Evolutionary conservation across 2,797 vertebrate species (phyloP), one percentile per base, ranked within the genome.

Genomic region (Tokudaia tokunoshimensis): DNA sequence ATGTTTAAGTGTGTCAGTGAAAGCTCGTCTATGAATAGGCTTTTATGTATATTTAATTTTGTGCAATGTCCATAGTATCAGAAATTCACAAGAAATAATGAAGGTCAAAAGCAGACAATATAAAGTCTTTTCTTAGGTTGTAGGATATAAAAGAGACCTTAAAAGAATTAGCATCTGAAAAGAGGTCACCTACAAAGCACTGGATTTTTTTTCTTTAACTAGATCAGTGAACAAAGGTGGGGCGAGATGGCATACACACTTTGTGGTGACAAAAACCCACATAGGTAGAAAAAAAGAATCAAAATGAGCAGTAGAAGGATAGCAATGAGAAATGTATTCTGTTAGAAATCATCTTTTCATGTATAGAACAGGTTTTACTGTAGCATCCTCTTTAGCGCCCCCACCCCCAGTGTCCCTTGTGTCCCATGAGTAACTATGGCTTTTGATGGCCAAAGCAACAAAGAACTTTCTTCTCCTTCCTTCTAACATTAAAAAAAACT

Each of bases 401-500:
- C 44, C 81, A 29, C 26, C 6, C 13, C 24, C n/a, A 37, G 26
- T 29, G 44, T 94, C 61, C 67, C 82, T 97, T 94, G 78, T 94
- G 95, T 78, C 67, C 74, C 57, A 67, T 1, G 59, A 97, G 83
- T 95, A 94, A 95, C 65, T 96, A n/a, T 10, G 61, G 85, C n/a
- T 91, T 96, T 59, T 85, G 90, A 96, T 83, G 92, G 80, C 72
- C 75, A 82, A 94, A 96, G 89, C 83, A 95, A 83, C 67, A 17
- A 87, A 95, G 89, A 92, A 76, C 94, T 97, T 97, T 96, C 55
- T 96, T 97, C 76, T 86, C 93, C 75, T 96, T 92, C 65, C 79
- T n/a, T 76, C 55, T 3, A 79, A 37, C 92, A 79, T 96, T 94
- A 85, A 92, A 90, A 94, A 97, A 83, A n/a, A 96, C 93, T 78